Conservation (phyloP, 2,113 vertebrate genomes). For the Agapornis roseicollis region DNA sequence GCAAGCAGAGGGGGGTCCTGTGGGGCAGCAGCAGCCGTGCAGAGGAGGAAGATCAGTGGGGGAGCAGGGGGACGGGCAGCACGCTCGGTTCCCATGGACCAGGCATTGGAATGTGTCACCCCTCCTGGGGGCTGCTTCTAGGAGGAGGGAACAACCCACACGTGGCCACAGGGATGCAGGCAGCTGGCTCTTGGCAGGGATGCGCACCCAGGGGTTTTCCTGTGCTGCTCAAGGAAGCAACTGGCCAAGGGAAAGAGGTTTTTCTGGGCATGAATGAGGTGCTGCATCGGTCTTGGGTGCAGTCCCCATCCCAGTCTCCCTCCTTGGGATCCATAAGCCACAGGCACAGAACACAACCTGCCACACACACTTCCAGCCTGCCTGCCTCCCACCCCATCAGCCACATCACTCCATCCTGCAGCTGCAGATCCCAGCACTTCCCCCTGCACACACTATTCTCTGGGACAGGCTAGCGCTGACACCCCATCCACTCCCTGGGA, state of each 20-base stretch:
- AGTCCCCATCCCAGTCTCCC: too few species aligned
- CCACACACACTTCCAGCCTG: not conserved
- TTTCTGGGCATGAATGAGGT: fast-evolving
- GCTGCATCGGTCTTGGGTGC: not conserved
- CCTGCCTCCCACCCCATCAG: not conserved
- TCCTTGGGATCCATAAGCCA: not conserved
- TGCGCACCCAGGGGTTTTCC: not conserved
- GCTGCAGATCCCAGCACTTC: not conserved
- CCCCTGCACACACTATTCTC: not conserved
- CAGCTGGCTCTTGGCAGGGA: not conserved
- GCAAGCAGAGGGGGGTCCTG: fast-evolving
- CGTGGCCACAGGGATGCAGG: not conserved
- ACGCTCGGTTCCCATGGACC: fast-evolving
- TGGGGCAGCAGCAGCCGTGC: not conserved
- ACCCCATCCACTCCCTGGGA: not conserved
- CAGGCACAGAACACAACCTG: not conserved
- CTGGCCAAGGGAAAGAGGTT: not conserved
- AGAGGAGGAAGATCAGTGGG: not conserved
- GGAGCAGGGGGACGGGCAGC: not conserved
- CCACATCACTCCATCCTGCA: not conserved
- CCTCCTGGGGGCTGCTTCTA: not conserved
- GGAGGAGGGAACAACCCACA: not conserved
- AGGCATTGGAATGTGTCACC: not conserved
- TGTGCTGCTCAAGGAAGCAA: not conserved
- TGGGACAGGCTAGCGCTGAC: not conserved